Percentiles rank a stretch among this genome's conserved stretches.
Evolutionary conservation across 2,888 invertebrate genomes (phyloP).

Genomic region (Pollenia griseotomentosa): DNA sequence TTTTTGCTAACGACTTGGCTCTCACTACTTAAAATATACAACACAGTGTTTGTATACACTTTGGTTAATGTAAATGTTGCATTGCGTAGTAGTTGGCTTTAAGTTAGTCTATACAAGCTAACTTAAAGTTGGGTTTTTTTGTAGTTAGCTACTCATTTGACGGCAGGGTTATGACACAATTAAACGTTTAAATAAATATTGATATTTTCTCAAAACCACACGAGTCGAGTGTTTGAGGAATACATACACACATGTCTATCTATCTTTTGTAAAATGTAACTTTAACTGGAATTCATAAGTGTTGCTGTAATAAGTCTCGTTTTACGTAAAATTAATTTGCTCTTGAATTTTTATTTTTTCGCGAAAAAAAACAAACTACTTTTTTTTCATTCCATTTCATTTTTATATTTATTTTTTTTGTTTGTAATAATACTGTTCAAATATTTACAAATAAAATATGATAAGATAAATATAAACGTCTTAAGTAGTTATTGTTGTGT

Average conservation of each 20-base stretch:
- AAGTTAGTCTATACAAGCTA: no score
- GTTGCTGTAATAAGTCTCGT: conserved; percentile 5
- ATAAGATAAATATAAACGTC: conserved; percentile 49
- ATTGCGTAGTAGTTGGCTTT: no score
- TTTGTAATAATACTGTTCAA: not conserved
- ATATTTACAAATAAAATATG: conserved; percentile 37
- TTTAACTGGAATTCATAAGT: conserved; percentile 30
- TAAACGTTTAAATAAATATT: conserved; percentile 55
- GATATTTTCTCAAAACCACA: conserved; percentile 2
- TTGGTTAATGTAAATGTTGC: no score
- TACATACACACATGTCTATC: not conserved
- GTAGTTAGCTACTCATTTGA: no score
- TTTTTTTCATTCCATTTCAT: not conserved
- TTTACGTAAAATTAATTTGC: conserved; percentile 46
- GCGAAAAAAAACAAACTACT: not conserved
- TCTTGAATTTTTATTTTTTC: conserved; percentile 41
- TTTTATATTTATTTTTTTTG: not conserved
- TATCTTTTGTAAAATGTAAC: conserved; percentile 27
- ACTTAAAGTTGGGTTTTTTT: no score
- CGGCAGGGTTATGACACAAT: conserved; percentile 49
- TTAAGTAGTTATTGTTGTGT: not conserved
- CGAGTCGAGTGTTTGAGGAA: conserved; percentile 16
- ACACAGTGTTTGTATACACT: no score
- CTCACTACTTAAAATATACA: no score
- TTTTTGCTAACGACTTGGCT: no score